Percentiles rank a stretch among this genome's conserved stretches.
phyloP scores from a whole-genome alignment of 2,797 vertebrate species.

The Melanogrammus aeglefinus region DNA sequence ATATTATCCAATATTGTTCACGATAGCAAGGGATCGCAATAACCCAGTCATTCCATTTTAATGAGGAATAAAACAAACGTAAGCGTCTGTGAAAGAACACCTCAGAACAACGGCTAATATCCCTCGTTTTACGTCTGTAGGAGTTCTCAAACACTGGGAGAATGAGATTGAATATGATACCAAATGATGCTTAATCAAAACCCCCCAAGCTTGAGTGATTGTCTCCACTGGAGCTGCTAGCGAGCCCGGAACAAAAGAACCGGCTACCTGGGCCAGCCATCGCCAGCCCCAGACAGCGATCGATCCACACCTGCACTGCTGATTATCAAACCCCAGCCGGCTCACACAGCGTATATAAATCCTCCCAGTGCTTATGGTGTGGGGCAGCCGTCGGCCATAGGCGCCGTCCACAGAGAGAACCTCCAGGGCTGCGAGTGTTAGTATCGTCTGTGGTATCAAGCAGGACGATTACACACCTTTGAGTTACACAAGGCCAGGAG shows the following conservation, averaged over 20 bases:
- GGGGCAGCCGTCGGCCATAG: constrained; percentile 38
- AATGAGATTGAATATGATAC: background rate
- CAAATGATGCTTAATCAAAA: background rate
- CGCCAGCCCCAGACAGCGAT: constrained; percentile 72
- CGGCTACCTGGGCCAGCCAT: constrained; percentile 57
- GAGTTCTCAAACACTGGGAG: background rate
- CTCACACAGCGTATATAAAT: constrained; percentile 39
- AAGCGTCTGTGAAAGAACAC: background rate
- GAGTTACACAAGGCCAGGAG: background rate
- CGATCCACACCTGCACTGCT: constrained; percentile 66
- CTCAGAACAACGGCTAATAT: background rate
- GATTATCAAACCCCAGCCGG: constrained; percentile 68
- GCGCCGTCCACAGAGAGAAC: constrained; percentile 36
- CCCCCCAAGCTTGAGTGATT: background rate
- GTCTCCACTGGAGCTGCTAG: background rate
- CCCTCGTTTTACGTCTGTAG: background rate
- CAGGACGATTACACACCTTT: background rate
- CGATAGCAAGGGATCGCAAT: background rate
- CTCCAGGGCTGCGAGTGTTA: constrained; percentile 1
- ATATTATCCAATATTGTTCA: background rate
- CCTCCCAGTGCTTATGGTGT: constrained; percentile 42
- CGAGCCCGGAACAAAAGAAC: constrained; percentile 23
- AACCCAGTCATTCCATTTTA: background rate
- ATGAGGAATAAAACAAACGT: background rate
- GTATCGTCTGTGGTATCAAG: background rate